Conservation (phyloP, 2,797 vertebrate genomes). For the Crenuchus spilurus region DNA sequence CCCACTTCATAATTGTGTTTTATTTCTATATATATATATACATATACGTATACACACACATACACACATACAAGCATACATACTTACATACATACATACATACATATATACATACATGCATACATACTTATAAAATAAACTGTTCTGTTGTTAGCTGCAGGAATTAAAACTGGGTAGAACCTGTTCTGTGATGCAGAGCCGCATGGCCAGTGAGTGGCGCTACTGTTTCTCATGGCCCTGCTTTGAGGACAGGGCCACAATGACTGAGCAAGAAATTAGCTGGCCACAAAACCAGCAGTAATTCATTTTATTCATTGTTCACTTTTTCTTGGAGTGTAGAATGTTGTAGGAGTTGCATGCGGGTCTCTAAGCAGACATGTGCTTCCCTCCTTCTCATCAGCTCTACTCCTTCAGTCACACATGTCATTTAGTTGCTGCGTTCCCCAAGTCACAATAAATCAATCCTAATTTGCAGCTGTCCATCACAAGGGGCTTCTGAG, state of each 20-base stretch:
- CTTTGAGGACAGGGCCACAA: constrained; percentile 29
- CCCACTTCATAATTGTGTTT: constrained; percentile 10
- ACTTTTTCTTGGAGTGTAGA: constrained; percentile 47
- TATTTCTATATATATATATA: no score
- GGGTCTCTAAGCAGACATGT: neutral
- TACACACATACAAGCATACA: no score
- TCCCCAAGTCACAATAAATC: constrained; percentile 48
- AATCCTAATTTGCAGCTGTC: constrained; percentile 54
- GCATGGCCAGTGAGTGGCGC: constrained; percentile 47
- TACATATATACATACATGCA: no score
- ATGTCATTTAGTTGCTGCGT: constrained; percentile 34
- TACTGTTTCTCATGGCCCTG: constrained; percentile 24
- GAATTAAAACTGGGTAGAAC: constrained; percentile 41
- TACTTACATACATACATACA: no score
- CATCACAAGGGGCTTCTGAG: constrained; percentile 31
- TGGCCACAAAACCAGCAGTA: neutral
- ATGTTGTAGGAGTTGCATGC: neutral
- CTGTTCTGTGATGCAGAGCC: constrained; percentile 1
- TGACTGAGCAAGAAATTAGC: constrained; percentile 60
- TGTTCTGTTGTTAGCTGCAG: neutral
- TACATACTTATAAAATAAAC: neutral
- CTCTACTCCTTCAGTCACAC: constrained; percentile 14
- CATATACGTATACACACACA: no score
- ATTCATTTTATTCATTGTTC: constrained; percentile 19
- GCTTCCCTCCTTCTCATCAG: neutral